A percentile compares a stretch with the other conserved stretches of the same genome.
Evolutionary conservation across 2,888 invertebrate genomes (phyloP).

Genomic region (Melipona bicolor): DNA sequence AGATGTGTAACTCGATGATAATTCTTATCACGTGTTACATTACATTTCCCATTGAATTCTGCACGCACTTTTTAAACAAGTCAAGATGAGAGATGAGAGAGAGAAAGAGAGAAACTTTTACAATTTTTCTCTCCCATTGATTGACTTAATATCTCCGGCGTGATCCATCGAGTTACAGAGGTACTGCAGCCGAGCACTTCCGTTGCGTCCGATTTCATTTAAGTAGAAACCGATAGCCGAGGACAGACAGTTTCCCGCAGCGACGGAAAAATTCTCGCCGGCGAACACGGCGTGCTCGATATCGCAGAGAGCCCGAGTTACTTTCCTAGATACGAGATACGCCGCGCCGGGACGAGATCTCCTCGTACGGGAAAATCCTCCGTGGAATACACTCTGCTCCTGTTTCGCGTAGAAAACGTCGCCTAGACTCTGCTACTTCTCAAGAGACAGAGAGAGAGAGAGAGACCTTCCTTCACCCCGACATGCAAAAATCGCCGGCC

Average conservation of each 20-base stretch:
- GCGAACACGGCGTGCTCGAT: slow-evolving; percentile 40
- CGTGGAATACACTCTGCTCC: slow-evolving; percentile 19
- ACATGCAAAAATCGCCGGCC: slow-evolving; percentile 1
- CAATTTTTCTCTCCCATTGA: not conserved
- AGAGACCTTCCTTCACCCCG: not conserved
- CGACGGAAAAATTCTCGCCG: slow-evolving; percentile 54
- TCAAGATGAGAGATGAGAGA: too few species aligned
- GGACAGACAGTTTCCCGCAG: slow-evolving; percentile 1
- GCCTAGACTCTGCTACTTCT: not conserved
- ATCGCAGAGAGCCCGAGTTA: slow-evolving; percentile 37
- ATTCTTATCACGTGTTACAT: too few species aligned
- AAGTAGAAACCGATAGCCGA: not conserved
- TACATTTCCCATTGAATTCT: too few species aligned
- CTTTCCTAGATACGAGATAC: slow-evolving; percentile 43
- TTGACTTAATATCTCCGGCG: slow-evolving; percentile 18
- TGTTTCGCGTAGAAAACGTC: slow-evolving; percentile 11
- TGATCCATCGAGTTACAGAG: slow-evolving; percentile 35
- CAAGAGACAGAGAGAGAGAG: not conserved
- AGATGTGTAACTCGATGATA: too few species aligned
- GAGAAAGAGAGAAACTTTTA: too few species aligned
- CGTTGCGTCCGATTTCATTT: slow-evolving; percentile 54
- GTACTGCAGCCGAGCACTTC: slow-evolving; percentile 23
- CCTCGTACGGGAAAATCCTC: slow-evolving; percentile 3
- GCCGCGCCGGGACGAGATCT: not conserved
- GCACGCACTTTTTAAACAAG: too few species aligned